Evolutionary conservation across 2,888 invertebrate genomes (phyloP).

Genomic region (Calameuta idolon): DNA sequence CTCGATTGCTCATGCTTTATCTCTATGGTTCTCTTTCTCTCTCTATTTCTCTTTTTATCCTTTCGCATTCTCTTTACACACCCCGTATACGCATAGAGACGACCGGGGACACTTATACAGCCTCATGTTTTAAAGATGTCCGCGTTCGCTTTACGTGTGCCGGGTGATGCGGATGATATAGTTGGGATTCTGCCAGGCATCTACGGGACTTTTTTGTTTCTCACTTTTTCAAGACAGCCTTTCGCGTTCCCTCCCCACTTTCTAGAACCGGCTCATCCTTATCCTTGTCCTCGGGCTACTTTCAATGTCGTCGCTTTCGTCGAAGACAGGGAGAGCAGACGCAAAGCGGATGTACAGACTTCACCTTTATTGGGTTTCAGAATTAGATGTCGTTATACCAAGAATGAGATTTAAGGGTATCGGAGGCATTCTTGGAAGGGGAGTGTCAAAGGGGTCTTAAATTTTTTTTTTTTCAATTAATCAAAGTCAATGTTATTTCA

Average conservation of each 20-base stretch:
- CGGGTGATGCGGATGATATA: slow-evolving; percentile 12
- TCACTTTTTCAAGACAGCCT: slow-evolving; percentile 2
- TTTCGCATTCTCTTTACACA: background rate
- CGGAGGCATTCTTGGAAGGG: background rate
- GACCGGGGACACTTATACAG: slow-evolving; percentile 9
- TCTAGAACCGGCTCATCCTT: background rate
- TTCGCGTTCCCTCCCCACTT: slow-evolving; percentile 2
- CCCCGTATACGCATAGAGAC: slow-evolving; percentile 6
- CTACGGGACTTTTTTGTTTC: slow-evolving; percentile 6
- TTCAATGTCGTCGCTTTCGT: background rate
- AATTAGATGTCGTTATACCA: background rate
- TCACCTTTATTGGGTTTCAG: background rate
- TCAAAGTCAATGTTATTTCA: no score
- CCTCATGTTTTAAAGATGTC: slow-evolving; percentile 25
- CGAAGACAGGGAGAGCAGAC: background rate
- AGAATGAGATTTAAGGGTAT: background rate
- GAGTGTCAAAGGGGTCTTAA: background rate
- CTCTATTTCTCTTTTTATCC: background rate
- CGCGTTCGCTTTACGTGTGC: slow-evolving; percentile 15
- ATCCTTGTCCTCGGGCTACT: background rate
- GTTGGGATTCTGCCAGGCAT: slow-evolving; percentile 8
- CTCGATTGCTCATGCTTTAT: background rate
- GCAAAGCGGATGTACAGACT: background rate
- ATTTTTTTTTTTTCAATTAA: no score
- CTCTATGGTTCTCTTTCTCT: background rate